Conservation (phyloP, 2,888 invertebrate species). For the Stenoptilia bipunctidactyla region DNA sequence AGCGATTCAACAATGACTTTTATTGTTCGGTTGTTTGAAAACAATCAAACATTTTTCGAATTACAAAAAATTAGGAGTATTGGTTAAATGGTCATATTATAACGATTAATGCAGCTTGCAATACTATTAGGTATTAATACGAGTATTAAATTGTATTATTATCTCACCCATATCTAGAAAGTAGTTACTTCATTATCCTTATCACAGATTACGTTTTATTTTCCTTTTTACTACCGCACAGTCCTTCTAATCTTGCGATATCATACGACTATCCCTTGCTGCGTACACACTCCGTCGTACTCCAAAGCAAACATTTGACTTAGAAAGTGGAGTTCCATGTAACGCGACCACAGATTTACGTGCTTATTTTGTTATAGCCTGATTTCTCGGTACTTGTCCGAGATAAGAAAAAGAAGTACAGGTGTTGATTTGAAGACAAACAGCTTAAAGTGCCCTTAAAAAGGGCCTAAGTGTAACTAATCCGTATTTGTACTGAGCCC, state of each 20-base stretch:
- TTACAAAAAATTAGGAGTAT: no score
- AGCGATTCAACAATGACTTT: no score
- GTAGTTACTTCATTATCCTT: not conserved
- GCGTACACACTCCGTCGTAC: conserved; percentile 19
- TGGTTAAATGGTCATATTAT: no score
- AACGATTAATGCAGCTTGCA: no score
- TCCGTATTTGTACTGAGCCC: conserved; percentile 10
- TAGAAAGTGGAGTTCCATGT: conserved; percentile 70
- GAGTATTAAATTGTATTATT: no score
- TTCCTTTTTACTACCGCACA: no score
- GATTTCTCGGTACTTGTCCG: conserved; percentile 42
- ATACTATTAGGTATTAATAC: no score
- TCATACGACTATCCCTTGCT: no score
- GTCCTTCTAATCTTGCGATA: no score
- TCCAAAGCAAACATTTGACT: conserved; percentile 59
- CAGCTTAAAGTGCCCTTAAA: conserved; percentile 16
- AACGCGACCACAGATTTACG: conserved; percentile 53
- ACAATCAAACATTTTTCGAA: no score
- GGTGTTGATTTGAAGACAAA: conserved; percentile 37
- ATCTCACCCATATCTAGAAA: no score
- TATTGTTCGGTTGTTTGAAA: no score
- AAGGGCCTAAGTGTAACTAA: conserved; percentile 10
- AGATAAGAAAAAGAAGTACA: conserved; percentile 25
- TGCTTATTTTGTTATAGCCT: conserved; percentile 43
- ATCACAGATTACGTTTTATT: not conserved